Conservation (phyloP, 1,140 invertebrate species). For the Pseudomyrmex concolor region DNA sequence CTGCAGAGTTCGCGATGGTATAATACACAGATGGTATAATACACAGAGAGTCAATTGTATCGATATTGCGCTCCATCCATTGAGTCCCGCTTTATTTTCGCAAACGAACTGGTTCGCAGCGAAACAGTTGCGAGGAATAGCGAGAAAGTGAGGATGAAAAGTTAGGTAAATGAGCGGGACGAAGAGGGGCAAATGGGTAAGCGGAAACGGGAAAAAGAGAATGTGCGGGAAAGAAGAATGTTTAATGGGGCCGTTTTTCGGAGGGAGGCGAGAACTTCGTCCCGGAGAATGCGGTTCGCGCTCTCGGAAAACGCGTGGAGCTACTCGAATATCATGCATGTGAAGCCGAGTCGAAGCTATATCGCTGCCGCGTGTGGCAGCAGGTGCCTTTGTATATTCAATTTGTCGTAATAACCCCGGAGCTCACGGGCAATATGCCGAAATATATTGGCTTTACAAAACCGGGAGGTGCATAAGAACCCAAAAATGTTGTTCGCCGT, state of each 20-base stretch:
- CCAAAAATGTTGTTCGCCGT: conserved; percentile 54
- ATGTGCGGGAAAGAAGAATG: conserved; percentile 42
- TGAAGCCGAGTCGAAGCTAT: conserved; percentile 47
- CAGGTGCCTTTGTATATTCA: conserved; percentile 71
- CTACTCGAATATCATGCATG: conserved; percentile 68
- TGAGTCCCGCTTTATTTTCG: not conserved
- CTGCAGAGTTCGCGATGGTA: not conserved
- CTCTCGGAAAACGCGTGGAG: conserved; percentile 45
- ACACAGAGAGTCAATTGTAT: not conserved
- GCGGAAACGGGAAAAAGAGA: not conserved
- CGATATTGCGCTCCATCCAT: not conserved
- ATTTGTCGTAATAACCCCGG: conserved; percentile 67
- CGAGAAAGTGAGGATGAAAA: not conserved
- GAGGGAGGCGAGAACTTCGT: not conserved
- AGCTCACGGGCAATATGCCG: conserved; percentile 53
- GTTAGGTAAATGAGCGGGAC: not conserved
- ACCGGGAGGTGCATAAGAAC: not conserved
- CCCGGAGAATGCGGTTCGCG: conserved; percentile 10
- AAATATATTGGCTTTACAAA: conserved; percentile 42
- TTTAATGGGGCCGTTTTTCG: conserved; percentile 61
- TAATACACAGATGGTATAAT: not conserved
- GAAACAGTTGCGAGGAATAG: not conserved
- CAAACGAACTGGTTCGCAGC: not conserved
- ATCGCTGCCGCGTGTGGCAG: conserved; percentile 34
- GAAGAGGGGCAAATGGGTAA: not conserved